Evolutionary conservation across 2,888 invertebrate species (phyloP), one percentile per base, ranked within the genome.

Genomic region (Heliothis peltigera): DNA sequence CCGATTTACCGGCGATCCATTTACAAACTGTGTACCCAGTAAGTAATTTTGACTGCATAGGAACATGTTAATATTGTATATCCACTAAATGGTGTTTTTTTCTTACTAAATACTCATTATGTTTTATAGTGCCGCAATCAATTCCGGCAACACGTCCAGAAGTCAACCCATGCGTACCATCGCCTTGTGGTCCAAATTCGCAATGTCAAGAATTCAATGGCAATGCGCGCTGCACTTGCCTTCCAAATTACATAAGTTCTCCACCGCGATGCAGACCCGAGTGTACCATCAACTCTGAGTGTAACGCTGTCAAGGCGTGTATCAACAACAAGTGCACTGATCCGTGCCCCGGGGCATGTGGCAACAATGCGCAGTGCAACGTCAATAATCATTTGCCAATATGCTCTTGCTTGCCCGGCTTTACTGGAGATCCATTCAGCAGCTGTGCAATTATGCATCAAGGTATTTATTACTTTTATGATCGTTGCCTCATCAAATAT

Each of bases 141-240:
- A 91, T 89, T 66, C 75, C 85, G 32, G 75, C 87, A 51, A 75
- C 74, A 49, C 72, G 77, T 47, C 78, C 83, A 59, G 80, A 92
- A 52, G 84, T 91, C 35, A 96, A 96, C 76, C 97, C 97, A 0
- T 97, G 97, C 78, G 87, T 95, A 66, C 97, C 97, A 35, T 97
- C 96, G 54, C 97, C 98, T 19, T 98, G 98, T 87, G 98, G 98
- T 64, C 95, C 97, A 10, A 97, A 97, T 88, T 97, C 98, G 12
- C 94, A 96, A 79, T 98, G 98, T 85, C 95, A 95, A 82, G 96
- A 96, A 85, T 95, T 95, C 75, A 96, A 96, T 79, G 95, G 95
- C 39, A 96, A 96, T 54, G 97, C 96, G 42, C 95, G 97, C 4
- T 98, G 98, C 82, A 96, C 96, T 72, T 98, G 98, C 85, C 87